Base-by-base conservation (phyloP, 2,888 invertebrate species). In the Drosophila suboccidentalis region DNA sequence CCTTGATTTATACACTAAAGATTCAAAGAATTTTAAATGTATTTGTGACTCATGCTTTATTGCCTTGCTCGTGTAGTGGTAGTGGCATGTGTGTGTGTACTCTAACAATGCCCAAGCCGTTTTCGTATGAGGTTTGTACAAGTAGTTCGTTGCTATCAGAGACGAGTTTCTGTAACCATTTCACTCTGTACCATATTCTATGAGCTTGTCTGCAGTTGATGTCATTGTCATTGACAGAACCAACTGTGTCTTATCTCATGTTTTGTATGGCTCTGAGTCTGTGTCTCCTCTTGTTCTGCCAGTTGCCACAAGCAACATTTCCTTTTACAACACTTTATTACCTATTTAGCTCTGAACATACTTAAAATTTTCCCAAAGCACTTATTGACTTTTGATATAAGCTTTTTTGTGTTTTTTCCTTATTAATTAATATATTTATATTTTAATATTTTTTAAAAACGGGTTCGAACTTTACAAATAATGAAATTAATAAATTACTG, bases 141-240 rank as follows among this genome's bases (percentile, higher is more conserved):
- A 22, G 22, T 22, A 22, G 22, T 22, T 22, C 4, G 4, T 22
- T 22, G 22, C 22, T 22, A 63, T 47, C 63, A n/a, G 39, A 58
- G 41, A 15, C 49, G 46, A 61, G 54, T 43, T 54, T 75, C 60
- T 64, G 82, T 68, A 74, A 67, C 46, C 59, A 78, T 64, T 70
- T 67, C 19, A 61, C 60, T 68, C 51, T 73, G 67, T 69, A 44
- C 62, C 57, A 66, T 17, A 64, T 73, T 83, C 75, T 72, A 73
- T 84, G 78, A 81, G 78, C 69, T 74, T 75, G 82, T 74, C 89
- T 84, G 89, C 85, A 84, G 75, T 78, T 85, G 87, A 87, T 89
- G 86, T 82, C 88, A 85, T 77, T 86, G 85, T 87, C 90, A 86
- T 77, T 82, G 86, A 74, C 88, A 87, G 86, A 75, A 65, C 73